Evolutionary conservation across 2,888 invertebrate species (phyloP).

Genomic region (Crocallis elinguaria): DNA sequence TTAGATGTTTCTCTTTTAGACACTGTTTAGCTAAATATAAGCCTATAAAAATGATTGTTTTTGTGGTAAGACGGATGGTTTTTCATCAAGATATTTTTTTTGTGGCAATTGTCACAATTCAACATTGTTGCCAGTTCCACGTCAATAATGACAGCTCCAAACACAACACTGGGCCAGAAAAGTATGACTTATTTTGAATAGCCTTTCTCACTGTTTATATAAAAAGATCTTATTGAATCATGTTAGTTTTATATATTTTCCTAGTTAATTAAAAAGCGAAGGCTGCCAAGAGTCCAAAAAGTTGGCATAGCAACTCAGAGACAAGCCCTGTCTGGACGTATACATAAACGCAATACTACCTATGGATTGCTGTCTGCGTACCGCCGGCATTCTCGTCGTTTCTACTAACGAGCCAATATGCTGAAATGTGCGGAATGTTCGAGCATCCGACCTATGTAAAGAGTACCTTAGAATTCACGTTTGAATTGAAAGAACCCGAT

Average conservation of each 20-base stretch:
- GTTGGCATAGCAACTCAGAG: background rate
- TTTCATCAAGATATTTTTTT: too few species aligned
- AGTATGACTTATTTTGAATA: too few species aligned
- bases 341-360: background rate
- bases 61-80: too few species aligned
- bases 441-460: conserved; percentile 17
- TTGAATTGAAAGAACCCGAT: conserved; percentile 62
- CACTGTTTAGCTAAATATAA: too few species aligned
- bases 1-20: too few species aligned
- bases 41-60: too few species aligned
- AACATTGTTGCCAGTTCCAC: too few species aligned
- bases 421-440: conserved; percentile 51
- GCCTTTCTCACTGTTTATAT: too few species aligned
- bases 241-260: background rate
- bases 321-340: background rate
- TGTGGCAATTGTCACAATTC: too few species aligned
- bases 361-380: conserved; percentile 5
- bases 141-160: too few species aligned
- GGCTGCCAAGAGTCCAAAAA: background rate
- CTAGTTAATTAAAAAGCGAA: background rate
- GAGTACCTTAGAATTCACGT: conserved; percentile 16
- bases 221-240: background rate
- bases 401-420: conserved; percentile 70
- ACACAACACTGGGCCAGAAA: too few species aligned
- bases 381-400: conserved; percentile 44